These are phyloP conservation scores for Cactoblastis cactorum DNA, from an alignment of 2,888 invertebrate species.

Conservation along the genomic window DNA sequence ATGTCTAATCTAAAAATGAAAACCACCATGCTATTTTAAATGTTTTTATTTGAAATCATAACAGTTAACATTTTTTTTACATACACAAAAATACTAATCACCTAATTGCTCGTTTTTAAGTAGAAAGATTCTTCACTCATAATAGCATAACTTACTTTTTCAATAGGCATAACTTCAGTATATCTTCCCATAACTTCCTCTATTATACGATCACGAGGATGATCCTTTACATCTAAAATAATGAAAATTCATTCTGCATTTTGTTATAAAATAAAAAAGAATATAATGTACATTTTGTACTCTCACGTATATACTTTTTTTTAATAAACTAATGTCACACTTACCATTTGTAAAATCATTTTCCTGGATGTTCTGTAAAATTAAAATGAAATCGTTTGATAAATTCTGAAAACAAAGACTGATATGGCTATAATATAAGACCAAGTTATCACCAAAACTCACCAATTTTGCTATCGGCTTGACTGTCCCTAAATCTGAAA, in stretches of 20 bases:
- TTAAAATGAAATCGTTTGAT: too few relatives aligned
- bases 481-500: slow-evolving; percentile 24
- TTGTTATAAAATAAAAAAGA: neutral
- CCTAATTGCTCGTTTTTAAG: neutral
- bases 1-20: slow-evolving; percentile 32
- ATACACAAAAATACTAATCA: neutral
- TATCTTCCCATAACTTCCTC: slow-evolving; percentile 59
- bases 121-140: slow-evolving; percentile 30
- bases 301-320: slow-evolving; percentile 49
- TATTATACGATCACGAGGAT: slow-evolving; percentile 48
- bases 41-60: neutral
- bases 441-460: slow-evolving; percentile 31
- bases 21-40: slow-evolving; percentile 39
- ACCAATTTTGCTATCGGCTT: slow-evolving; percentile 23
- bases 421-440: too few relatives aligned
- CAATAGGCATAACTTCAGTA: slow-evolving; percentile 40
- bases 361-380: slow-evolving; percentile 14
- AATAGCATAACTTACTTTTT: slow-evolving; percentile 52
- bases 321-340: slow-evolving; percentile 17
- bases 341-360: slow-evolving; percentile 36
- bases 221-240: slow-evolving; percentile 53
- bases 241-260: slow-evolving; percentile 22
- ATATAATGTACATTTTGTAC: slow-evolving; percentile 37
- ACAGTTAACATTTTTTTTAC: neutral
- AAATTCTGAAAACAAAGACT: too few relatives aligned